A percentile compares a stretch with the other conserved stretches of the same genome.
phyloP scores from a whole-genome alignment of 1,140 invertebrate species.

The Daktulosphaira vitifoliae region DNA sequence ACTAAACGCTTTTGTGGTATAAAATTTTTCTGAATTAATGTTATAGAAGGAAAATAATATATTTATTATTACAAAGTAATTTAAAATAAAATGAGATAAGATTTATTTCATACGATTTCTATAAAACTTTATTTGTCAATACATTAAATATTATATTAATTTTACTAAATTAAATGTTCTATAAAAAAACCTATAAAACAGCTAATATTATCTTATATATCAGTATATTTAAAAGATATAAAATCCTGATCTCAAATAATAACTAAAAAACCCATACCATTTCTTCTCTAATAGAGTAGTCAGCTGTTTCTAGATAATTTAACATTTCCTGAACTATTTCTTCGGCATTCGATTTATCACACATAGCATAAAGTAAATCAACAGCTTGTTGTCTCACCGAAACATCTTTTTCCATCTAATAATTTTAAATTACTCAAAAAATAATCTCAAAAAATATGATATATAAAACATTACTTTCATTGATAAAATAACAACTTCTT shows the following conservation, averaged over 20 bases:
- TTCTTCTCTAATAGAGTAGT: constrained; percentile 99
- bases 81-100: too few relatives aligned
- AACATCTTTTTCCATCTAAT: constrained; percentile 93
- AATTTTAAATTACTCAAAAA: constrained; percentile 33
- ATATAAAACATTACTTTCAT: constrained; percentile 63
- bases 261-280: constrained; percentile 61
- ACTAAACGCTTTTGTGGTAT: too few relatives aligned
- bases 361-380: constrained; percentile 99
- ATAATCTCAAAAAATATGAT: constrained; percentile 28
- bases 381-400: constrained; percentile 97
- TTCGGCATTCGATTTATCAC: constrained; percentile 97
- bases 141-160: too few relatives aligned
- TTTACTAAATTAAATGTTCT: too few relatives aligned
- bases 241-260: neutral
- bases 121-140: too few relatives aligned
- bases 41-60: too few relatives aligned
- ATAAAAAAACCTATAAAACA: too few relatives aligned
- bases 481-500: constrained; percentile 97
- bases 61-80: too few relatives aligned
- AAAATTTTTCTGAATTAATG: too few relatives aligned
- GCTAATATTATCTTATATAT: too few relatives aligned
- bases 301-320: constrained; percentile 96
- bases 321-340: constrained; percentile 99
- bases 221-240: neutral
- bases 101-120: too few relatives aligned